Evolutionary conservation across 2,888 invertebrate species (phyloP).

Genomic region (Athrips mouffetella): DNA sequence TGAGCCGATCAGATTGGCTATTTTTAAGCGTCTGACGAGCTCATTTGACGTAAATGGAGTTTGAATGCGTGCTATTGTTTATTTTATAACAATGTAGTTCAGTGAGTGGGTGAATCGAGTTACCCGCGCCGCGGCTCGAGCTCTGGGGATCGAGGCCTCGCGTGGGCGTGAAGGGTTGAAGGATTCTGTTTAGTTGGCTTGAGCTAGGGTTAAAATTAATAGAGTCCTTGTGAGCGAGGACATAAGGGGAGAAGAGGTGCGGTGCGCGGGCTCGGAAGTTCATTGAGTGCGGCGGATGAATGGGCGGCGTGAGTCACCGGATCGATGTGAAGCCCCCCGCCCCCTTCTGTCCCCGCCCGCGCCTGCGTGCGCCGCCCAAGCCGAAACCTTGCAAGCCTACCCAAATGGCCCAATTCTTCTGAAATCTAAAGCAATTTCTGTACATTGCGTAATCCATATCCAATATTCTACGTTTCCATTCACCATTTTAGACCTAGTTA

Average conservation of each 20-base stretch:
- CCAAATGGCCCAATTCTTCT: conserved; percentile 12
- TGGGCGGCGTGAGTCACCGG: conserved; percentile 72
- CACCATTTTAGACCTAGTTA: too few relatives aligned
- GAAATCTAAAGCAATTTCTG: too few relatives aligned
- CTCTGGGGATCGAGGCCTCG: conserved; percentile 20
- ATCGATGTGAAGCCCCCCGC: conserved; percentile 51
- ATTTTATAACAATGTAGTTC: neutral
- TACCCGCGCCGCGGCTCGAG: neutral
- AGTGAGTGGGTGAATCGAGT: neutral
- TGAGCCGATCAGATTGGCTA: conserved; percentile 3
- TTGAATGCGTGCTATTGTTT: conserved; percentile 9
- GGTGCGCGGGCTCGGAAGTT: conserved; percentile 48
- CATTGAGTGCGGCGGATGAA: conserved; percentile 76
- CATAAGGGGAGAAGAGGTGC: conserved; percentile 44
- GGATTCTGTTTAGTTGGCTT: conserved; percentile 49
- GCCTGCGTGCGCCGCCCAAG: conserved; percentile 29
- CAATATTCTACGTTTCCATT: too few relatives aligned
- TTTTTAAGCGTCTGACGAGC: neutral
- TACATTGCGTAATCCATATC: too few relatives aligned
- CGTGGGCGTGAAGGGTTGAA: conserved; percentile 42
- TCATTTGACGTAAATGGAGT: conserved; percentile 10
- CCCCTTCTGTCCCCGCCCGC: conserved; percentile 32
- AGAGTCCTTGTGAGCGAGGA: conserved; percentile 66
- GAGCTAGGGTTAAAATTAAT: conserved; percentile 55
- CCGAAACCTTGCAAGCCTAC: conserved; percentile 19